Base-by-base conservation (phyloP, 2,888 invertebrate genomes). In the Drosophila meridiana region DNA sequence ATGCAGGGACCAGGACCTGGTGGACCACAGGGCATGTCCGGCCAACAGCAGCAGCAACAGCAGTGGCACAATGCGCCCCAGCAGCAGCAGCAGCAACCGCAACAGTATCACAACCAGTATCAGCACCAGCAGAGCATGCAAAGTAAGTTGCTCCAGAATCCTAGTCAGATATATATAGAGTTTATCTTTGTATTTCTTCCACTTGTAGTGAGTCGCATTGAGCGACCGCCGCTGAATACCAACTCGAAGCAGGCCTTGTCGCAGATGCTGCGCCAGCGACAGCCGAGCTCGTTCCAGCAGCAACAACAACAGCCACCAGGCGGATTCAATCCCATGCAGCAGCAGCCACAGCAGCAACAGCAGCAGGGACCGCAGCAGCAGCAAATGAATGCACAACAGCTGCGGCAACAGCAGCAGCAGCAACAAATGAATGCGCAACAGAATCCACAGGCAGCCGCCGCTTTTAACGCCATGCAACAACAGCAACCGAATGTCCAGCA, bases 241-340 rank as follows among this genome's bases (percentile, higher is more conserved):
- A 96, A 96, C 81, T 91, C 92, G 8, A 98, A 98, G 90, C 97
- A 97, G 91, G 98, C 98, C 0, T 94, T 98, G 45, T 96, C 97
- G 59, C 96, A 97, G 89, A 97, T 98, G 97, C 93, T 98, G 62
- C 94, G 97, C 0, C 95, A 96, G 86, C 94, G 98, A 6, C 94
- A 96, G 78, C 97, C 97, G 0, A 77, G 83, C 42, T 93, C 94
- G 2, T 93, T 94, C 13, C 94, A 93, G 76, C 92, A 92, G 45
- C 83, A 81, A 13, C 83, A 83, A 48, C 83, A 89, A 30, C 88
- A 82, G 32, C 68, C 83, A 0, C 87, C 91, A 3, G 73, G 82
- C 20, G 80, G 76, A 40, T 91, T 91, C 40, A 92, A 89, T 78
- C 87, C 90, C 47, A 88, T 91, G 73, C 92, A 91, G 56, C 92